Evolutionary conservation across 37 sponge, comb jelly and placozoan species (phyloP), one percentile per base, ranked within the genome.

Genomic region (Ianthella basta): DNA sequence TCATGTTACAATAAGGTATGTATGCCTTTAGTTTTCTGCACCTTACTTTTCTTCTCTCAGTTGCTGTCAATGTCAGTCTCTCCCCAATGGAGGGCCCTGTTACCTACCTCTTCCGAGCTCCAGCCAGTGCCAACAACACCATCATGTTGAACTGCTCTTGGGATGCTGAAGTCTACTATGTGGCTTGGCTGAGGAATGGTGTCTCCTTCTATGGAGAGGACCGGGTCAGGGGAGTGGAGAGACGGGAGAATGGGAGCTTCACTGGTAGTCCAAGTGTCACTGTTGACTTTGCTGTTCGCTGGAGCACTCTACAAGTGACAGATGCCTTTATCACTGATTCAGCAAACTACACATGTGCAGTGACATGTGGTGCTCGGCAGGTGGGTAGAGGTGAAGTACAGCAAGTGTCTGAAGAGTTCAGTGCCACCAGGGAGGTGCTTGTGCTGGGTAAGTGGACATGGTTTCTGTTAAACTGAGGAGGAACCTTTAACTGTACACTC

Each of bases 261-360:
- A 44, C 6, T 44, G 50, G 50, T 44, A 44, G 6, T 44, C 6
- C 50, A 44, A 44, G 50, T 8, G 8, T 44, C 50, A 44, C 50
- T 44, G 8, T 8, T 8, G 8, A 44, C 50, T 44, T 44, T 44
- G 50, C 50, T 44, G 50, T 8, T 44, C 50, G 8, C 6, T 44
- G 6, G 3, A 44, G 50, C 50, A 44, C 50, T 30, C 70, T 69
- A 33, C 29, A 30, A 30, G 34, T 69, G 34, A 69, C 70, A 36
- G 54, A 75, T 75, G 78, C 54, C 44, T 75, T 75, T 41, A 19
- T 75, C n/a, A 75, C 25, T 24, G 78, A 75, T 50, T 75, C 78
- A 41, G 78, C 41, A 0, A 75, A 75, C 78, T 75, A 75, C 78
- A 75, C 78, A 18, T 75, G 78, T 10, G 32, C 78, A 53, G 78